Evolutionary conservation across 2,888 invertebrate species (phyloP).

Genomic region (Drosophila birchii): DNA sequence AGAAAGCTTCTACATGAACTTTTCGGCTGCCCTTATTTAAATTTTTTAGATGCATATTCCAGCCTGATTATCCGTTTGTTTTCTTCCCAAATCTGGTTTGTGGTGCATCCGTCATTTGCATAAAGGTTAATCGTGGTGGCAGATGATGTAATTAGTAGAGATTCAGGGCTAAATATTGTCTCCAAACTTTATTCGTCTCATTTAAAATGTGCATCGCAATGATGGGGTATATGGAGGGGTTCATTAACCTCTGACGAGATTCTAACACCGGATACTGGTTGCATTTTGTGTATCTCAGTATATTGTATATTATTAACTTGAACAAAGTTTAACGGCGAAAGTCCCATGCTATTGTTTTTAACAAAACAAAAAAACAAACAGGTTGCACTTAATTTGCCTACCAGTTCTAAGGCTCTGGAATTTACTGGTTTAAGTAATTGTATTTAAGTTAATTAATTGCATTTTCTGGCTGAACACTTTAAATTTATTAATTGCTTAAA

Average conservation of each 20-base stretch:
- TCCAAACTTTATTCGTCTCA: not conserved
- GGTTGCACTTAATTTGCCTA: conserved; percentile 14
- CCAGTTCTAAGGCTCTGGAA: not conserved
- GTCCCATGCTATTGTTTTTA: conserved; percentile 8
- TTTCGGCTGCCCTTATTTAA: conserved; percentile 28
- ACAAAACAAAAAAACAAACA: conserved; percentile 20
- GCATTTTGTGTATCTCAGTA: not conserved
- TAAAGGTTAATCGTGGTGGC: not conserved
- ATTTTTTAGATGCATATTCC: conserved; percentile 6
- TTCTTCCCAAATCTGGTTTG: conserved; percentile 10
- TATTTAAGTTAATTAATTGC: not conserved
- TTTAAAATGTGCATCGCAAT: conserved; percentile 9
- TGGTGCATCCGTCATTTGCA: conserved; percentile 21
- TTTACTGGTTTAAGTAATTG: too few species aligned
- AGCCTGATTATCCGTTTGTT: not conserved
- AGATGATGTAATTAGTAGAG: conserved; percentile 19
- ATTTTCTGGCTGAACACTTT: not conserved
- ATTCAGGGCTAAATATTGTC: not conserved
- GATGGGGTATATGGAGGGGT: not conserved
- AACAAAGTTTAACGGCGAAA: not conserved
- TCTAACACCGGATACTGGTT: conserved; percentile 26
- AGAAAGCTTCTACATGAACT: conserved; percentile 22
- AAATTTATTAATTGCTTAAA: not conserved
- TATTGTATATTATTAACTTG: conserved; percentile 9
- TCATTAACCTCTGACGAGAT: conserved; percentile 8